These are phyloP conservation scores for Ia io DNA, from an alignment of 2,113 vertebrate species.

Conservation along the genomic window DNA sequence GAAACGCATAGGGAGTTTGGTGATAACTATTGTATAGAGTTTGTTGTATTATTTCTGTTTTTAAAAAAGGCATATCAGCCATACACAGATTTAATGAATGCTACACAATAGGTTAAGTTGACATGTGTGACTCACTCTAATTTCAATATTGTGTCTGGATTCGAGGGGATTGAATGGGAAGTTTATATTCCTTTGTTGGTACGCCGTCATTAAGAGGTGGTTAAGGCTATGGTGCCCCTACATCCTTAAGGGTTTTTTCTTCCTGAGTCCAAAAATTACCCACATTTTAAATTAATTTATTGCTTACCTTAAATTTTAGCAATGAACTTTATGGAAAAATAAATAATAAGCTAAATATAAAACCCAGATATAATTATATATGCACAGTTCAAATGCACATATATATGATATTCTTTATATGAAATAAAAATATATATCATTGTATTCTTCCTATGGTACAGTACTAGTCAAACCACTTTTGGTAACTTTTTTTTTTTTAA, in stretches of 20 bases:
- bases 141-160: background rate
- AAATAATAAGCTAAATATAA: background rate
- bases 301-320: background rate
- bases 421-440: background rate
- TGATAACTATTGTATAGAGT: background rate
- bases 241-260: background rate
- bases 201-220: background rate
- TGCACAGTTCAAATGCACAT: background rate
- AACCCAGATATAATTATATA: background rate
- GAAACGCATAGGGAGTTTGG: background rate
- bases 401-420: background rate
- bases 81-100: background rate
- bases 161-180: background rate
- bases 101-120: background rate
- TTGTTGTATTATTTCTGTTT: background rate
- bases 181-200: background rate
- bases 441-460: background rate
- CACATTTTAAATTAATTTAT: background rate
- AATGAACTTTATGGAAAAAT: background rate
- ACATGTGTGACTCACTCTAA: background rate
- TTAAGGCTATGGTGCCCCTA: background rate
- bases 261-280: background rate
- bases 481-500: background rate
- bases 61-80: background rate
- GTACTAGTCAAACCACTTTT: background rate